Conservation (phyloP, 2,888 invertebrate species). For the Steinernema hermaphroditum region DNA sequence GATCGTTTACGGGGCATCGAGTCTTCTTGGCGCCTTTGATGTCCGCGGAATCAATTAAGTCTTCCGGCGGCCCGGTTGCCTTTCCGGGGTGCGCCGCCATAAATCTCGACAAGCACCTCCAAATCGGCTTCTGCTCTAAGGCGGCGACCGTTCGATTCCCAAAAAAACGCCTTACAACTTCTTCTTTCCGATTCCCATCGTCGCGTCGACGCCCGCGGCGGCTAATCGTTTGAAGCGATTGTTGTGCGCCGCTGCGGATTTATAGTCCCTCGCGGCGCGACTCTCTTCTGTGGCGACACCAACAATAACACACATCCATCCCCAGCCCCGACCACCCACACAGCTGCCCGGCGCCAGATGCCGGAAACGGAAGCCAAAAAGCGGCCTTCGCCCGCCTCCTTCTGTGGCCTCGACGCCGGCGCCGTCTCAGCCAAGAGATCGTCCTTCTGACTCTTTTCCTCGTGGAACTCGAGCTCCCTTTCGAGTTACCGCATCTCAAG, state of each 20-base stretch:
- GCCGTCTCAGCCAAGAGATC: too few species aligned
- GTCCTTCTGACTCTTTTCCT: too few species aligned
- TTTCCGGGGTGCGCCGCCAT: too few species aligned
- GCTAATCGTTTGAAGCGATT: conserved; percentile 31
- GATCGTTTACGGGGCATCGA: too few species aligned
- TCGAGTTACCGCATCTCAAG: too few species aligned
- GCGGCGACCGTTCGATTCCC: not conserved
- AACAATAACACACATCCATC: conserved; percentile 3
- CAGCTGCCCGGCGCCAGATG: conserved; percentile 23
- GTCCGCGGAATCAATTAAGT: too few species aligned
- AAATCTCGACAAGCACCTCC: too few species aligned
- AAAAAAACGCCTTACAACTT: conserved; percentile 27
- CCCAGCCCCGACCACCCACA: conserved; percentile 9
- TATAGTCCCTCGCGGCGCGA: conserved; percentile 13
- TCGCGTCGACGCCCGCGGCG: conserved; percentile 23
- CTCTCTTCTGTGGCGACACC: conserved; percentile 18
- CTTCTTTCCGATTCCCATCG: conserved; percentile 28
- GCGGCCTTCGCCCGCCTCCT: too few species aligned
- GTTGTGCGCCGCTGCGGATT: conserved; percentile 16
- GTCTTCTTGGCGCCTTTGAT: too few species aligned
- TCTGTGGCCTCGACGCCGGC: not conserved
- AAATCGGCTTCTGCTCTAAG: too few species aligned
- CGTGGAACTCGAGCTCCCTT: too few species aligned
- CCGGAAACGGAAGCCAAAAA: not conserved
- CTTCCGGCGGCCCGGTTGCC: too few species aligned